These are phyloP conservation scores for Drosophila anomelani DNA, from an alignment of 2,888 invertebrate species.

Conservation along the genomic window DNA sequence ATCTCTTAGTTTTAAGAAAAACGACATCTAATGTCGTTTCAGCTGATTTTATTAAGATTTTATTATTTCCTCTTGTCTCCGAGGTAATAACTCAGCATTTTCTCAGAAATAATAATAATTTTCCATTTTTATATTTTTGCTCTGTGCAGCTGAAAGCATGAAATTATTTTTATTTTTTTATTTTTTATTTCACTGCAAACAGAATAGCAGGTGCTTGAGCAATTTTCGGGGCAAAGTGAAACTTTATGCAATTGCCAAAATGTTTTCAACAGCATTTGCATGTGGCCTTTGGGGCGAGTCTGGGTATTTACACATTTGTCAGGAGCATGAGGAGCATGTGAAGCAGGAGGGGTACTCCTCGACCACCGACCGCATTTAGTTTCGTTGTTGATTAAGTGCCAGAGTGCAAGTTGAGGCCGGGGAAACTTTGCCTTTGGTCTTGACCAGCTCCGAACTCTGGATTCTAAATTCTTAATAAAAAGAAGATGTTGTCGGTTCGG, in stretches of 20 bases:
- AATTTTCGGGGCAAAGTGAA: slow-evolving; percentile 52
- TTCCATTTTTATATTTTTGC: neutral
- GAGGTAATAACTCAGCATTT: fast-evolving
- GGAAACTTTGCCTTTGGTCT: slow-evolving; percentile 41
- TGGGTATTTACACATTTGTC: slow-evolving; percentile 51
- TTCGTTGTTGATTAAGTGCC: slow-evolving; percentile 53
- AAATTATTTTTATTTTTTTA: no score
- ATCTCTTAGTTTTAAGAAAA: neutral
- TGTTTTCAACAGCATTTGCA: slow-evolving; percentile 60
- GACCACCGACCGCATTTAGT: slow-evolving; percentile 53
- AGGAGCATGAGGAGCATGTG: slow-evolving; percentile 36
- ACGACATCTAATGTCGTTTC: neutral
- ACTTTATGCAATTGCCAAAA: slow-evolving; percentile 57
- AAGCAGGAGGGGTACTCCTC: slow-evolving; percentile 29
- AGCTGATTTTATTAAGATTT: neutral
- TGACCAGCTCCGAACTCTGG: slow-evolving; percentile 13
- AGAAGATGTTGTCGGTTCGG: slow-evolving; percentile 25
- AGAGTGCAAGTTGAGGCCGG: slow-evolving; percentile 48
- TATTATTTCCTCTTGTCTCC: neutral
- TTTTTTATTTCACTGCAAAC: slow-evolving; percentile 13
- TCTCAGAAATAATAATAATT: no score
- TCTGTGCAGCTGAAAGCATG: neutral
- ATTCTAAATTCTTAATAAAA: slow-evolving; percentile 28
- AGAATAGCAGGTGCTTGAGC: slow-evolving; percentile 35
- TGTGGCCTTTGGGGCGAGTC: slow-evolving; percentile 43